A percentile compares a stretch with the other conserved stretches of the same genome.
phyloP scores from a whole-genome alignment of 1,140 invertebrate genomes.

The Galleria mellonella region DNA sequence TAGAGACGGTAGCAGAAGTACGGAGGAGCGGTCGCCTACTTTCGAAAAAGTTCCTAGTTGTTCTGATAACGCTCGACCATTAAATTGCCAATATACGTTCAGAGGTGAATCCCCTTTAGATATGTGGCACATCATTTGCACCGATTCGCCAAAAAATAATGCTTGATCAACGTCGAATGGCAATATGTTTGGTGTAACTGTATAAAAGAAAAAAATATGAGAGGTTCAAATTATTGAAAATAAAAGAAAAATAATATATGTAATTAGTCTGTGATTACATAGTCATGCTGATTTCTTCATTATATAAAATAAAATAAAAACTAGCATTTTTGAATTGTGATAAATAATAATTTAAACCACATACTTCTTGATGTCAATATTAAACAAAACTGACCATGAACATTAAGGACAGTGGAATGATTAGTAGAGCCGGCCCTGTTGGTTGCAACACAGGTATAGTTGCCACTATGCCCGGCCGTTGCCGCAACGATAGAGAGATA shows the following conservation, averaged over 20 bases:
- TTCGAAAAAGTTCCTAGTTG: constrained; percentile 65
- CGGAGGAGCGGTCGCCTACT: constrained; percentile 70
- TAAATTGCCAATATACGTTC: constrained; percentile 76
- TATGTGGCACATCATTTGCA: constrained; percentile 79
- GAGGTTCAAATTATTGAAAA: neutral
- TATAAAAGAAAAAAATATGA: constrained; percentile 22
- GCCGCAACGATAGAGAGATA: constrained; percentile 86
- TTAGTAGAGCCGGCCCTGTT: constrained; percentile 83
- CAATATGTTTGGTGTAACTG: constrained; percentile 80
- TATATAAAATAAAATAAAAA: constrained; percentile 33
- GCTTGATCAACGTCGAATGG: constrained; percentile 59
- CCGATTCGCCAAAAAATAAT: constrained; percentile 76
- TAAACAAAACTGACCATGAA: constrained; percentile 79
- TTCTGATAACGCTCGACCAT: constrained; percentile 48
- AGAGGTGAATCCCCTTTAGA: constrained; percentile 81
- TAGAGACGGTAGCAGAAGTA: constrained; percentile 67
- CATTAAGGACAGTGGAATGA: constrained; percentile 80
- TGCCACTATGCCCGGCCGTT: constrained; percentile 83
- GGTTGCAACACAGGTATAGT: constrained; percentile 86
- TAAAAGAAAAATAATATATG: neutral
- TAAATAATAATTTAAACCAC: too few relatives aligned
- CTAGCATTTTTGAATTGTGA: neutral
- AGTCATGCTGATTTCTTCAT: constrained; percentile 27
- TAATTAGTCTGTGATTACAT: constrained; percentile 28
- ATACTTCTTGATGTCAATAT: too few relatives aligned